A percentile compares a stretch with the other conserved stretches of the same genome.
phyloP scores from a whole-genome alignment of 1,140 invertebrate species.

The Oryctes rhinoceros region DNA sequence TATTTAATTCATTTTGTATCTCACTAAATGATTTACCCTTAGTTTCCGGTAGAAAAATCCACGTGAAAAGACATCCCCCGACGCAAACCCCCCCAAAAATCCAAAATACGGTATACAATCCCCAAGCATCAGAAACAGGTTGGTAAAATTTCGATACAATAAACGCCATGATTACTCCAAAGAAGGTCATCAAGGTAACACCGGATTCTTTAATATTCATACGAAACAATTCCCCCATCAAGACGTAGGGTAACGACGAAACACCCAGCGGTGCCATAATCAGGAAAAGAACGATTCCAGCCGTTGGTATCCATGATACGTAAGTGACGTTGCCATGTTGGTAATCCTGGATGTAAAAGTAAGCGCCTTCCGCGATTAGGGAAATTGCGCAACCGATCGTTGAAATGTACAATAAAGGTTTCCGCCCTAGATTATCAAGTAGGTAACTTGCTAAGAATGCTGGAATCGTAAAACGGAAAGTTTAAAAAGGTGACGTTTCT shows the following conservation, averaged over 20 bases:
- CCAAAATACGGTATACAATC: constrained; percentile 67
- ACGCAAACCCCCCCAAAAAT: constrained; percentile 66
- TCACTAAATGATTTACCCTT: constrained; percentile 63
- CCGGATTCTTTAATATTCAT: constrained; percentile 73
- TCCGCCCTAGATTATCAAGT: constrained; percentile 75
- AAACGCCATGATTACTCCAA: constrained; percentile 75
- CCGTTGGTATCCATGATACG: constrained; percentile 69
- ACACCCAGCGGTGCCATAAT: constrained; percentile 73
- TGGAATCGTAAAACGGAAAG: constrained; percentile 52
- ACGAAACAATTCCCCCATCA: constrained; percentile 78
- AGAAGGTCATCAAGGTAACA: constrained; percentile 72
- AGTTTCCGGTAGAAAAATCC: constrained; percentile 78
- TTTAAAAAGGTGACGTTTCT: neutral
- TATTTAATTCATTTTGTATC: constrained; percentile 41
- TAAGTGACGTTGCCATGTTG: constrained; percentile 53
- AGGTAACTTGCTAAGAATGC: constrained; percentile 68
- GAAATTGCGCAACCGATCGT: constrained; percentile 64
- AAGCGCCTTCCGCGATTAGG: constrained; percentile 66
- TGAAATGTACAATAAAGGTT: constrained; percentile 73
- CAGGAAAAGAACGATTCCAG: constrained; percentile 72
- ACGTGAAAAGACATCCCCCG: constrained; percentile 67
- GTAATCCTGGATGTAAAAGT: constrained; percentile 67
- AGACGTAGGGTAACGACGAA: constrained; percentile 73
- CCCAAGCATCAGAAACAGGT: constrained; percentile 62
- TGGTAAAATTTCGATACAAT: constrained; percentile 76